Conservation (phyloP, 1,140 invertebrate genomes). For the Aphaenogaster ashmeadi region DNA sequence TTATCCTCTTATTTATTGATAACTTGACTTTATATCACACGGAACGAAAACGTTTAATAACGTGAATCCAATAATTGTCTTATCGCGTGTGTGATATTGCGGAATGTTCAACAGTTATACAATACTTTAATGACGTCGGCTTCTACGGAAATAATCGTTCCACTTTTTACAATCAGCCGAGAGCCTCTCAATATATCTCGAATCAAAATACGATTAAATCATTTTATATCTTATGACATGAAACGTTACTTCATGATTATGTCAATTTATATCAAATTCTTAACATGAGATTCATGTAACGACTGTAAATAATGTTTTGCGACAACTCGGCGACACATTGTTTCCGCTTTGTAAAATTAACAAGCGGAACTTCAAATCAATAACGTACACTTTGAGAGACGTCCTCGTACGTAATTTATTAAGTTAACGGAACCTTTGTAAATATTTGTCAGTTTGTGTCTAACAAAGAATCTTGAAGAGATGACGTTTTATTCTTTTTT, state of each 20-base stretch:
- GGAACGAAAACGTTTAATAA: background rate
- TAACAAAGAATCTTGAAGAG: background rate
- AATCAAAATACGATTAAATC: too few relatives aligned
- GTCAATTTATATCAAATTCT: background rate
- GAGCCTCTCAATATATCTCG: background rate
- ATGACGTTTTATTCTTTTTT: background rate
- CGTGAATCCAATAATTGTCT: background rate
- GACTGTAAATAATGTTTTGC: background rate
- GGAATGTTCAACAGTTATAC: background rate
- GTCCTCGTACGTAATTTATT: background rate
- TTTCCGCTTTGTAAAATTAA: background rate
- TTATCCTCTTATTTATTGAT: background rate
- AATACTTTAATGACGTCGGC: background rate
- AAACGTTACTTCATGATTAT: background rate
- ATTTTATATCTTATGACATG: background rate
- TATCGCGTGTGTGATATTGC: background rate
- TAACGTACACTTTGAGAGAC: background rate
- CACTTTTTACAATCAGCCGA: background rate
- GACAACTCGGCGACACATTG: background rate
- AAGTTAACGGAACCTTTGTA: background rate
- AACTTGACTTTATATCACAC: background rate
- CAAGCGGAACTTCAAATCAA: background rate
- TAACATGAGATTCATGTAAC: background rate
- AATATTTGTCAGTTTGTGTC: background rate
- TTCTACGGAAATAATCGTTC: background rate